These are phyloP conservation scores for Torymus tubicola DNA, from an alignment of 2,888 invertebrate species.

Conservation along the genomic window DNA sequence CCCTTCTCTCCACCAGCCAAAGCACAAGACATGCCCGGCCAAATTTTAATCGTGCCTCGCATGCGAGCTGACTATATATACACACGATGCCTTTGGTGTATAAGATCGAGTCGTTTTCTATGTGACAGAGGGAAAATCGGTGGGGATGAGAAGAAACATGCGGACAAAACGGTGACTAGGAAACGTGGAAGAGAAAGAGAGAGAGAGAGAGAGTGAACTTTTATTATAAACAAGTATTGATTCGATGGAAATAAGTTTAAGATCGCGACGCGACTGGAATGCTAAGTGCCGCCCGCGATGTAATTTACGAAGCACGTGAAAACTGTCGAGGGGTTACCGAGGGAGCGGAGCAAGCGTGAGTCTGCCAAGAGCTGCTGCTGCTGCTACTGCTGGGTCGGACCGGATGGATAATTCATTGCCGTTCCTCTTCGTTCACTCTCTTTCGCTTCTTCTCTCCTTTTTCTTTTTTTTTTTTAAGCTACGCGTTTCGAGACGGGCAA, in stretches of 20 bases:
- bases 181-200: background rate
- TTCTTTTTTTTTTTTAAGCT: too few species aligned
- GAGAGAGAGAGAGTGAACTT: constrained; percentile 12
- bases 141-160: background rate
- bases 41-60: constrained; percentile 59
- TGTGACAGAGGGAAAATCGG: too few species aligned
- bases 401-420: too few species aligned
- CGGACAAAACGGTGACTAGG: constrained; percentile 42
- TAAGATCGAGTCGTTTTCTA: too few species aligned
- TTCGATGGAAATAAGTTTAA: constrained; percentile 19
- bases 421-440: too few species aligned
- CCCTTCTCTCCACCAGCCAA: constrained; percentile 11
- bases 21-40: constrained; percentile 51
- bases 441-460: too few species aligned
- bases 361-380: too few species aligned
- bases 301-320: constrained; percentile 3
- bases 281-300: background rate
- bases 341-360: background rate
- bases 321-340: background rate
- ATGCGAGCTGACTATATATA: constrained; percentile 35
- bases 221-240: constrained; percentile 39
- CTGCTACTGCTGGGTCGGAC: too few species aligned
- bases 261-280: background rate
- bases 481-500: too few species aligned
- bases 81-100: too few species aligned